These are phyloP conservation scores for Liopterus haemorrhoidalis DNA, from an alignment of 2,888 invertebrate species.

Conservation along the genomic window DNA sequence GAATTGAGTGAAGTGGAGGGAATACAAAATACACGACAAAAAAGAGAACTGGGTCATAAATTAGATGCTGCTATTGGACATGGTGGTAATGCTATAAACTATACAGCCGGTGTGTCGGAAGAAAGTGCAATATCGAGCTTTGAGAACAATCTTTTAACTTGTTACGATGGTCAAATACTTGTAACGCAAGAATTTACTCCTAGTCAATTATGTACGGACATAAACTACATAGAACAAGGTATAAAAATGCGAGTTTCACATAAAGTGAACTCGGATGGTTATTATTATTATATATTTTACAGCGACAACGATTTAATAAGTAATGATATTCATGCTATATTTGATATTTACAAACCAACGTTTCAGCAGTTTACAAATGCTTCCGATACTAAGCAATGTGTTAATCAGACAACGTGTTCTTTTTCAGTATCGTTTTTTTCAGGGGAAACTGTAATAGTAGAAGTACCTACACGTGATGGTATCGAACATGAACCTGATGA, in stretches of 20 bases:
- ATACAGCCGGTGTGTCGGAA: constrained; percentile 47
- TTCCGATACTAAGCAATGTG: constrained; percentile 60
- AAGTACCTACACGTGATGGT: constrained; percentile 75
- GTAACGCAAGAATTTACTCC: constrained; percentile 65
- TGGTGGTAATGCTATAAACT: constrained; percentile 65
- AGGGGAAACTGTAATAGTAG: constrained; percentile 74
- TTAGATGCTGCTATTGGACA: constrained; percentile 71
- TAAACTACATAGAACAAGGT: constrained; percentile 62
- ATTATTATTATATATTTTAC: constrained; percentile 86
- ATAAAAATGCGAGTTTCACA: constrained; percentile 65
- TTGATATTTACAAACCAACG: constrained; percentile 79
- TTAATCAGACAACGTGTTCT: constrained; percentile 71
- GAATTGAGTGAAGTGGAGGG: constrained; percentile 15
- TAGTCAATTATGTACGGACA: constrained; percentile 61
- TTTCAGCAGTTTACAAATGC: constrained; percentile 71
- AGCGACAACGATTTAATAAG: constrained; percentile 75
- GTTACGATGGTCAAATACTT: constrained; percentile 71
- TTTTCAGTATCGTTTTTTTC: constrained; percentile 68
- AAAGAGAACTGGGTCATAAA: constrained; percentile 19
- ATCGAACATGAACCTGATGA: constrained; percentile 71
- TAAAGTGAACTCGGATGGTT: constrained; percentile 68
- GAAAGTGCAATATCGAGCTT: constrained; percentile 76
- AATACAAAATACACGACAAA: constrained; percentile 18
- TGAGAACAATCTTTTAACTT: constrained; percentile 67
- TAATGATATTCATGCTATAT: constrained; percentile 76